These are phyloP conservation scores for Tridacna crocea DNA, from an alignment of 2,888 invertebrate species.

Conservation along the genomic window DNA sequence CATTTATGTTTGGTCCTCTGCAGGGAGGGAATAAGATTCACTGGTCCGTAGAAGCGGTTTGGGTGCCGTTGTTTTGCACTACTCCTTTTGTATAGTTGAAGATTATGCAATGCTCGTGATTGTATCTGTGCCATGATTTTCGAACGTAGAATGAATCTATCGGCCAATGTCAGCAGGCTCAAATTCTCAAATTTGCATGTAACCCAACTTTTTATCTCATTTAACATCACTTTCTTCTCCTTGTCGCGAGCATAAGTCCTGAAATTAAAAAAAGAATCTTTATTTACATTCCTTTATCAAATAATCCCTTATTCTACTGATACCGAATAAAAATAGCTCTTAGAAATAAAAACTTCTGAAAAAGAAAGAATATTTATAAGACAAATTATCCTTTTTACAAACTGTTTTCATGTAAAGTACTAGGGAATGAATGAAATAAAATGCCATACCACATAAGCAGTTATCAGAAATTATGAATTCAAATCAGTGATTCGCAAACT, in stretches of 20 bases:
- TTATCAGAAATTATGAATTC: no score
- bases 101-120: conserved; percentile 7
- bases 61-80: neutral
- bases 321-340: no score
- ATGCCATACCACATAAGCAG: no score
- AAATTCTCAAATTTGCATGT: conserved; percentile 35
- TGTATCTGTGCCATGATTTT: conserved; percentile 33
- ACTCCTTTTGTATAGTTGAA: neutral
- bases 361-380: no score
- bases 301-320: no score
- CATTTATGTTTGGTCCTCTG: neutral
- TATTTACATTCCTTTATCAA: neutral
- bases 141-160: conserved; percentile 34
- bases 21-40: neutral
- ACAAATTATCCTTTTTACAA: no score
- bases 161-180: conserved; percentile 25
- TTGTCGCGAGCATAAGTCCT: neutral
- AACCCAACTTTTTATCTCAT: conserved; percentile 44
- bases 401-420: no score
- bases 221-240: conserved; percentile 12
- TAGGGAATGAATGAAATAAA: no score
- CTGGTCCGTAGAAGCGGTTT: neutral
- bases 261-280: neutral
- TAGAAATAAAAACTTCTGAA: no score
- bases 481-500: no score